These are phyloP conservation scores for Aphyosemion australe DNA, from an alignment of 2,113 vertebrate genomes.

Conservation along the genomic window DNA sequence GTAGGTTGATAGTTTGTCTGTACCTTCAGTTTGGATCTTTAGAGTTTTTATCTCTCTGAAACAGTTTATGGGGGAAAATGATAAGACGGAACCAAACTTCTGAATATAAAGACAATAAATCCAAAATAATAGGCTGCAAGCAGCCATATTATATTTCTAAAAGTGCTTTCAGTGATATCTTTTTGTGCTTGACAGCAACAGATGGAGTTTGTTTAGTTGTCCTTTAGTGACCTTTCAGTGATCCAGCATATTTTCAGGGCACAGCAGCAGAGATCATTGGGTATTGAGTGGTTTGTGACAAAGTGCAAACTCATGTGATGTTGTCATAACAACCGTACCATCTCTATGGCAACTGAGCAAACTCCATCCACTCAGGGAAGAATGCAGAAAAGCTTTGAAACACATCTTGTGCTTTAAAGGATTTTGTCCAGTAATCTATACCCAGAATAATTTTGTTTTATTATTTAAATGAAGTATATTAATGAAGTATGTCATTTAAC, in stretches of 20 bases:
- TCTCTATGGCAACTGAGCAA: slow-evolving; percentile 5
- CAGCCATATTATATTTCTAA: too few species aligned
- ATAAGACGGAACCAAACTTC: too few species aligned
- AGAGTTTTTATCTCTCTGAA: too few species aligned
- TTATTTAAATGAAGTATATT: background rate
- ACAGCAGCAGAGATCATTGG: background rate
- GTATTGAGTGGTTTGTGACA: slow-evolving; percentile 7
- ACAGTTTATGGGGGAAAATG: too few species aligned
- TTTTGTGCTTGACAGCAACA: background rate
- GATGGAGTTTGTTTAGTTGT: slow-evolving; percentile 4
- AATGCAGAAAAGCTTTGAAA: slow-evolving; percentile 4
- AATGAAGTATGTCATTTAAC: background rate
- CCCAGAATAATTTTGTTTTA: background rate
- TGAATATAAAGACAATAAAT: too few species aligned
- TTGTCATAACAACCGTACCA: background rate
- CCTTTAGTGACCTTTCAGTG: background rate
- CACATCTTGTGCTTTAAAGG: background rate
- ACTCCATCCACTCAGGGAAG: background rate
- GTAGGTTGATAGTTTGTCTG: too few species aligned
- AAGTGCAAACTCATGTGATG: background rate
- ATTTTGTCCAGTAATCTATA: background rate
- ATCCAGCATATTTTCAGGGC: background rate
- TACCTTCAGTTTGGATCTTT: too few species aligned
- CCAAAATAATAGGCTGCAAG: too few species aligned
- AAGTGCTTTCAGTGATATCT: too few species aligned